phyloP scores from a whole-genome alignment of 92 coral and sea anemone species.

The Blastomussa wellsi region DNA sequence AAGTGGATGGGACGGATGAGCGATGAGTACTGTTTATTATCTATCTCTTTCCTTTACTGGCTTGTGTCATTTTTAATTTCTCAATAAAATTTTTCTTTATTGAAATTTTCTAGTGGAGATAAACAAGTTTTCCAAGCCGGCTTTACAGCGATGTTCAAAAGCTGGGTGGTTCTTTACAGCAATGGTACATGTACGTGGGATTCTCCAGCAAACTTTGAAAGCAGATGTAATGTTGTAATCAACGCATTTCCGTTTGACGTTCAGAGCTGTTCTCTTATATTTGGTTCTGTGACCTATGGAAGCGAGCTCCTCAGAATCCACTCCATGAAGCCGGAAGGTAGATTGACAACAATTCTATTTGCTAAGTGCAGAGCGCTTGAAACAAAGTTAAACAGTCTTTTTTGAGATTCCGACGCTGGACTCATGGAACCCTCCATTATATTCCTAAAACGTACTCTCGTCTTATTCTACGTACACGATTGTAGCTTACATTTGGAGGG shows the following conservation, averaged over 20 bases:
- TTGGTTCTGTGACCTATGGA: conserved; percentile 55
- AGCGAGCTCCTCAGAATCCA: conserved; percentile 32
- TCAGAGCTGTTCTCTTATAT: conserved; percentile 40
- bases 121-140: conserved; percentile 40
- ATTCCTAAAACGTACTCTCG: too few species aligned
- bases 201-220: conserved; percentile 42
- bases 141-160: conserved; percentile 41
- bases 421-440: too few species aligned
- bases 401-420: background rate
- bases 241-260: conserved; percentile 49
- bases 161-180: conserved; percentile 53
- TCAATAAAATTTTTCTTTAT: background rate
- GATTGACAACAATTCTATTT: background rate
- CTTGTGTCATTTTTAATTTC: background rate
- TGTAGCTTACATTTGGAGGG: too few species aligned
- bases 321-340: background rate
- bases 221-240: conserved; percentile 45
- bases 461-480: too few species aligned
- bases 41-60: too few species aligned
- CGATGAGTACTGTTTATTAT: too few species aligned
- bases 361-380: background rate
- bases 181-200: conserved; percentile 54
- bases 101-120: conserved; percentile 9
- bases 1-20: too few species aligned
- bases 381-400: too few species aligned